Conservation (phyloP, 2,888 invertebrate genomes). For the Zygaena filipendulae region DNA sequence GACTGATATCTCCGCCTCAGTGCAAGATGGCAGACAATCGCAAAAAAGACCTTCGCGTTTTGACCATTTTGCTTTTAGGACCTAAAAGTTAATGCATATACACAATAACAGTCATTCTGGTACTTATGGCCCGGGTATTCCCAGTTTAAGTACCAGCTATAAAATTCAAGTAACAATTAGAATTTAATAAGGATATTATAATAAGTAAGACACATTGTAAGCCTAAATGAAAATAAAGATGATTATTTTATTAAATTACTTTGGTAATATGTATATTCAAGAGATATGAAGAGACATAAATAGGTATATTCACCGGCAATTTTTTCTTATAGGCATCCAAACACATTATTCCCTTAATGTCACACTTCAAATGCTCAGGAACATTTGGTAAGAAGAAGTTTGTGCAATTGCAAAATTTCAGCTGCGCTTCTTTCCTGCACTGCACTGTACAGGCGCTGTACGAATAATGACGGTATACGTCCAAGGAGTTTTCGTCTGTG, state of each 20-base stretch:
- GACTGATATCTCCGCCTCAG: constrained; percentile 75
- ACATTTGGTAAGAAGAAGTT: constrained; percentile 78
- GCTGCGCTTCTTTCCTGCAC: constrained; percentile 75
- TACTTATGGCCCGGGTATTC: no score
- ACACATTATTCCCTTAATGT: constrained; percentile 74
- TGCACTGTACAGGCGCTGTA: constrained; percentile 78
- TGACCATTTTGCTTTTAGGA: constrained; percentile 55
- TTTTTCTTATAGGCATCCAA: constrained; percentile 72
- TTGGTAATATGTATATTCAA: no score
- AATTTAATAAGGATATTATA: no score
- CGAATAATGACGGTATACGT: constrained; percentile 74
- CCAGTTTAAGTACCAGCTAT: no score
- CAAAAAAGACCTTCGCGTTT: constrained; percentile 72
- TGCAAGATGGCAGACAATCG: constrained; percentile 78
- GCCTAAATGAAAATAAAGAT: no score
- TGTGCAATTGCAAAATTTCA: constrained; percentile 74
- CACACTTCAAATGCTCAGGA: constrained; percentile 65
- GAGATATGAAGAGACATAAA: no score
- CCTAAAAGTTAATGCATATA: constrained; percentile 25
- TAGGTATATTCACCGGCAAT: constrained; percentile 68
- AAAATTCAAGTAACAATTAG: no score
- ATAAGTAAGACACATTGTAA: no score
- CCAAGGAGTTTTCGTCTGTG: constrained; percentile 69
- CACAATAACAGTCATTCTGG: no score
- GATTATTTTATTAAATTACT: no score